These are phyloP conservation scores for Lutraria lutraria DNA, from an alignment of 2,888 invertebrate species.

Conservation along the genomic window DNA sequence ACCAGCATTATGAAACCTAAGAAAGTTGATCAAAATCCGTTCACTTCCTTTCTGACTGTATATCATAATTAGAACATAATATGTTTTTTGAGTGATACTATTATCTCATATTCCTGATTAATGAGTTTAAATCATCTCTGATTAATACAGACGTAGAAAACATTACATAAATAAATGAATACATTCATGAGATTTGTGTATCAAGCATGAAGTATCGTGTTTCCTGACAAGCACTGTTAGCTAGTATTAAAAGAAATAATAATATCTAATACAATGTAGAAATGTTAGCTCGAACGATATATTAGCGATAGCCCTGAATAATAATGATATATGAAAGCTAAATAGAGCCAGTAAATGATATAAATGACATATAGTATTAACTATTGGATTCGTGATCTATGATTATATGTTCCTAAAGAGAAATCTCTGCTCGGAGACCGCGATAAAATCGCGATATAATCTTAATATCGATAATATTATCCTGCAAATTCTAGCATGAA, in stretches of 20 bases:
- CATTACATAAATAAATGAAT: conserved; percentile 29
- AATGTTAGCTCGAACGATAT: conserved; percentile 21
- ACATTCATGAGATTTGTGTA: conserved; percentile 56
- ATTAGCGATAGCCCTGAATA: conserved; percentile 27
- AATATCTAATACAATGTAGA: neutral
- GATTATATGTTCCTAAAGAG: conserved; percentile 30
- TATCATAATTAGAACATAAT: no score
- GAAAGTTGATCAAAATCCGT: no score
- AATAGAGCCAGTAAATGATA: conserved; percentile 51
- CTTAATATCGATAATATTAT: conserved; percentile 33
- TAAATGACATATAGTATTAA: conserved; percentile 59
- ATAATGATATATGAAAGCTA: conserved; percentile 56
- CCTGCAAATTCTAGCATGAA: conserved; percentile 32
- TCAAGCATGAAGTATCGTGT: conserved; percentile 37
- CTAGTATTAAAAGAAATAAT: conserved; percentile 28
- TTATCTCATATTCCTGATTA: neutral
- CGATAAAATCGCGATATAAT: conserved; percentile 7
- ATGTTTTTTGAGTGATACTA: neutral
- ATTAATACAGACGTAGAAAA: conserved; percentile 8
- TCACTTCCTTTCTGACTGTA: no score
- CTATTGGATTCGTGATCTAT: conserved; percentile 39
- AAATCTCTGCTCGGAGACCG: neutral
- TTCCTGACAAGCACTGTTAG: conserved; percentile 45
- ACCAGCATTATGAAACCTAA: no score
- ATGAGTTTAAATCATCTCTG: neutral